Base-by-base conservation (phyloP, 1,140 invertebrate species). In the Penaeus chinensis region DNA sequence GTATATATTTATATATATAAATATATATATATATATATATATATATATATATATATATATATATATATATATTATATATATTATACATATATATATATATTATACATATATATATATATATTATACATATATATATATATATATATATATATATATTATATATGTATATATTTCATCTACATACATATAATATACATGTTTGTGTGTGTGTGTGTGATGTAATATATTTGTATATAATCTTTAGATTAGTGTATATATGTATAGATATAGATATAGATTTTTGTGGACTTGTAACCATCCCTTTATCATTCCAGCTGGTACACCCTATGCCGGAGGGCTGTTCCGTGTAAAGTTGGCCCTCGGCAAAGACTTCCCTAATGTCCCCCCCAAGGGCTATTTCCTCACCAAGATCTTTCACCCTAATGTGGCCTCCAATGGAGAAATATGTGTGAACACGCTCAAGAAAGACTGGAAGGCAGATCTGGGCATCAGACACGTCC, bases 401-500 rank as follows among this genome's bases (percentile, higher is more conserved):
- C 93, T 98, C 60, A 99, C 98, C 81, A 98, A 97, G 94, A 98
- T 99, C 91, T 99, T 99, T 93, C 98, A 99, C 93, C 98, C 98
- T 60, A 99, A 99, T 94, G 98, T 99, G 90, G 96, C 98, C 19
- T 94, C 94, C 91, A 97, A 96, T 93, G 98, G 98, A 65, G 98
- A 99, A 93, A 99, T 99, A 92, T 99, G 98, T 93, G 98, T 99
- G 0, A 98, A 99, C 93, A 99, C 98, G 82, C 93, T 99, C 82
- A 98, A 98, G 93, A 98, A 97, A 93, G 97, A 99, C 93, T 99
- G 98, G 98, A 98, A 98, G 92, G 95, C 97, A 88, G 97, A 98
- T 94, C 94, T 98, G 91, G 98, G 98, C 92, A 96, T 99, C 84
- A 97, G 97, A 94, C 98, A 99, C 93, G 97, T 99, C 93, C 94